Evolutionary conservation across 2,797 vertebrate species (phyloP).

Genomic region (Hoplostethus mediterraneus): DNA sequence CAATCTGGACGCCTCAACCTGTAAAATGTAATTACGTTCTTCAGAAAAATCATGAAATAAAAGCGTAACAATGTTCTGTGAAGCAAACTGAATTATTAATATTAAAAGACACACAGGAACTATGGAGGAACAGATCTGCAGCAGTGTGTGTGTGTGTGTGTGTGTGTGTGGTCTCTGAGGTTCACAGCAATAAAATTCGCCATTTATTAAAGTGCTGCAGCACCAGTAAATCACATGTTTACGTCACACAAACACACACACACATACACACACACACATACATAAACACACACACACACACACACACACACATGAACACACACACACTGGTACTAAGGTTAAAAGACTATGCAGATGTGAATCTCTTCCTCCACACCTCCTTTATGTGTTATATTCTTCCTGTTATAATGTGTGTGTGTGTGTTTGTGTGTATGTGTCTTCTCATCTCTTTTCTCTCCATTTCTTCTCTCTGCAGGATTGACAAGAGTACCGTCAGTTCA

Average conservation of each 20-base stretch:
- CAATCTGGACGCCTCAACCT: no score
- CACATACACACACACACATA: slow-evolving; percentile 11
- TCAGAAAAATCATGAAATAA: no score
- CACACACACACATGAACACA: slow-evolving; percentile 17
- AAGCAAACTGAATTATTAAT: no score
- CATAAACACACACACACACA: slow-evolving; percentile 18
- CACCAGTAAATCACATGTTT: slow-evolving; percentile 24
- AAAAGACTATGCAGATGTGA: slow-evolving; percentile 42
- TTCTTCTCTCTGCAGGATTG: slow-evolving; percentile 65
- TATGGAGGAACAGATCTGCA: no score
- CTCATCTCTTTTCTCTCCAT: not conserved
- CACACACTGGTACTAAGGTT: slow-evolving; percentile 48
- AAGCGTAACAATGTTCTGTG: no score
- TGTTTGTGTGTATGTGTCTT: not conserved
- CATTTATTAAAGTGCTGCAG: slow-evolving; percentile 47
- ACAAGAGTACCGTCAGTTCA: slow-evolving; percentile 72
- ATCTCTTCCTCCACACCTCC: slow-evolving; percentile 18
- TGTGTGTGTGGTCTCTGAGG: slow-evolving; percentile 14
- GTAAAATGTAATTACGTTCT: no score
- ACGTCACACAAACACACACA: slow-evolving; percentile 14
- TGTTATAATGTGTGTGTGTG: slow-evolving; percentile 23
- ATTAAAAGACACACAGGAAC: no score
- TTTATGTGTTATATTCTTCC: slow-evolving; percentile 25
- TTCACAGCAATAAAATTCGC: slow-evolving; percentile 53
- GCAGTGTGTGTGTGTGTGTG: no score